Conservation (phyloP, 1,140 invertebrate genomes). For the Babylonia areolata region DNA sequence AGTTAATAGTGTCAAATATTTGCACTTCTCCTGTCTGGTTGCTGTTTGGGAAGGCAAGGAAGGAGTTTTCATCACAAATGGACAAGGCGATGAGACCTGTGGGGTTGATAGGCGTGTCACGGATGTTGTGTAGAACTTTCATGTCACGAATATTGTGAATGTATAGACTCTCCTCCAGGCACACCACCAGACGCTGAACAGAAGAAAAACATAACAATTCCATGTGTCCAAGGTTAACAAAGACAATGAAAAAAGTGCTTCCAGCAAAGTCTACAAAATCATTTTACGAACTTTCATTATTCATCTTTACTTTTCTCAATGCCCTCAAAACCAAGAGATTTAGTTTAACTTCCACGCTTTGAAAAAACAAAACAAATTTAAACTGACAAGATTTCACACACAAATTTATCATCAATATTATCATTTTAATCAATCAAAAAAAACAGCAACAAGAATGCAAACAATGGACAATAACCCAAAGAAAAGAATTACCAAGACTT, state of each 20-base stretch:
- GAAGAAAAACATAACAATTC: too few species aligned
- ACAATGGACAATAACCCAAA: too few species aligned
- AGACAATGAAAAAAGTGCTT: too few species aligned
- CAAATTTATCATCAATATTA: not conserved
- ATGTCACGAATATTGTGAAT: slow-evolving; percentile 99
- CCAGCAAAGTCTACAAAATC: too few species aligned
- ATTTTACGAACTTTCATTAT: too few species aligned
- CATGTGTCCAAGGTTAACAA: too few species aligned
- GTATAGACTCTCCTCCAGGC: slow-evolving; percentile 97
- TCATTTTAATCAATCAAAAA: not conserved
- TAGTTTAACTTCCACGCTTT: too few species aligned
- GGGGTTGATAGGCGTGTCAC: slow-evolving; percentile 97
- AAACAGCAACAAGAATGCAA: not conserved
- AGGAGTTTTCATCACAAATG: slow-evolving; percentile 91
- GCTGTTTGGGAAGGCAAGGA: slow-evolving; percentile 97
- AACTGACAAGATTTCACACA: too few species aligned
- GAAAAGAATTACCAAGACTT: too few species aligned
- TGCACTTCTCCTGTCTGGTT: slow-evolving; percentile 96
- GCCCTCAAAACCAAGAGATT: too few species aligned
- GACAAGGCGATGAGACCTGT: slow-evolving; percentile 94
- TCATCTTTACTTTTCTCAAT: too few species aligned
- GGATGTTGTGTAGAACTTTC: slow-evolving; percentile 98
- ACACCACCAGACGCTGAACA: slow-evolving; percentile 93
- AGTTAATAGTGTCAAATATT: slow-evolving; percentile 97
- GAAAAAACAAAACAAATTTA: too few species aligned